Conservation (phyloP, 1,140 invertebrate species). For the Pseudomyrmex sp. region DNA sequence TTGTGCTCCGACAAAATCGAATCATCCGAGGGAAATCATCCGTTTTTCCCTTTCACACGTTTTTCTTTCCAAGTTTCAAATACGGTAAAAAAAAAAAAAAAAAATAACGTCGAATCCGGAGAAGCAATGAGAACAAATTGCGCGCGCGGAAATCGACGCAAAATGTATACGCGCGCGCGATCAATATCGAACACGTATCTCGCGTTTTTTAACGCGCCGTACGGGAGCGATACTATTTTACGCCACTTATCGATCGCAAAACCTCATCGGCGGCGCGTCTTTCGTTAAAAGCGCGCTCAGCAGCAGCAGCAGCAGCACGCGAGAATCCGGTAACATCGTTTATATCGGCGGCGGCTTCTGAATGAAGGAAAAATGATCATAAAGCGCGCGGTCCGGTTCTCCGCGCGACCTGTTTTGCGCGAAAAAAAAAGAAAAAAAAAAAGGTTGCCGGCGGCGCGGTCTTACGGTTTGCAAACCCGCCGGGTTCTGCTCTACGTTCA, state of each 20-base stretch:
- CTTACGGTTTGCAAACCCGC: background rate
- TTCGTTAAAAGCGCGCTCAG: background rate
- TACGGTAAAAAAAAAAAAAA: too few species aligned
- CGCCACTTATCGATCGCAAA: slow-evolving; percentile 21
- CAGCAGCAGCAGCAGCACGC: background rate
- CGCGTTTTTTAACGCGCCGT: background rate
- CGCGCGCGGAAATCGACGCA: too few species aligned
- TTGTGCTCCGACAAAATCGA: background rate
- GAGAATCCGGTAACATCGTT: slow-evolving; percentile 45
- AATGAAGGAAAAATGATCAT: slow-evolving; percentile 65
- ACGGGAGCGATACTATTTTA: slow-evolving; percentile 12
- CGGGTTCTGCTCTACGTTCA: slow-evolving; percentile 10
- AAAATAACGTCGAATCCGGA: too few species aligned
- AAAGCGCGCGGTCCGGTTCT: slow-evolving; percentile 57
- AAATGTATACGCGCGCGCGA: background rate
- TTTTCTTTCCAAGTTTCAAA: too few species aligned
- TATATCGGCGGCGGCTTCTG: slow-evolving; percentile 46
- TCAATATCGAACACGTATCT: background rate
- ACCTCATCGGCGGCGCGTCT: background rate
- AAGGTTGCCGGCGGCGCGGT: too few species aligned
- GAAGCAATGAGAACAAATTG: too few species aligned
- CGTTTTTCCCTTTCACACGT: too few species aligned
- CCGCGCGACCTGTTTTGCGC: slow-evolving; percentile 62
- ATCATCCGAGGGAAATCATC: background rate
- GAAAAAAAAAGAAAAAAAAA: slow-evolving; percentile 54